Conservation (phyloP, 1,140 invertebrate species). For the Panagrolaimus sp. region DNA sequence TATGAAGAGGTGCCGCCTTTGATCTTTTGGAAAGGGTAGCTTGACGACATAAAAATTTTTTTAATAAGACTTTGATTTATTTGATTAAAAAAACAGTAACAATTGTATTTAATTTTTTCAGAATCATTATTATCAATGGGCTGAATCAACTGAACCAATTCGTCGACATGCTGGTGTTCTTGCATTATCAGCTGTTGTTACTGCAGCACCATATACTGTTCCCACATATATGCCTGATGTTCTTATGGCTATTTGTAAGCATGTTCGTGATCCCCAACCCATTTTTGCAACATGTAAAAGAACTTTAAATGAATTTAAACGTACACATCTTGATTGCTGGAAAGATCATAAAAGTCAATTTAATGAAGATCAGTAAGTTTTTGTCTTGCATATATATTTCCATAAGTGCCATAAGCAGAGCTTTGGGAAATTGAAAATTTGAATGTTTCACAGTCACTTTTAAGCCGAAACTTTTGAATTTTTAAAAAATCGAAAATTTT, state of each 20-base stretch:
- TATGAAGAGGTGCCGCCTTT: too few species aligned
- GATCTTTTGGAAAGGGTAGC: too few species aligned
- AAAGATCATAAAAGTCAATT: constrained; percentile 77
- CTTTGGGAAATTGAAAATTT: too few species aligned
- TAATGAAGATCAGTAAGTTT: constrained; percentile 72
- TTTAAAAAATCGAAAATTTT: too few species aligned
- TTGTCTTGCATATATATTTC: too few species aligned
- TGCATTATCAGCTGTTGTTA: constrained; percentile 69
- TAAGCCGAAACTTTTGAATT: too few species aligned
- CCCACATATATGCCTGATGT: constrained; percentile 76
- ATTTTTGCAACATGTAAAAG: constrained; percentile 82
- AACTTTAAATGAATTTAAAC: constrained; percentile 78
- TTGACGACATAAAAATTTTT: too few species aligned
- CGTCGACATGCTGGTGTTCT: constrained; percentile 73
- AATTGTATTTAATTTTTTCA: constrained; percentile 56
- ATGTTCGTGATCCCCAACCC: constrained; percentile 74
- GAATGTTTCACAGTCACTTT: too few species aligned
- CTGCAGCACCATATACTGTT: constrained; percentile 80
- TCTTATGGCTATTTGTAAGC: constrained; percentile 71
- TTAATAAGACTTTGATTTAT: too few species aligned
- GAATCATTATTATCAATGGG: constrained; percentile 52
- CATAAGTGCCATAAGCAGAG: too few species aligned
- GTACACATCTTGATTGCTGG: constrained; percentile 88
- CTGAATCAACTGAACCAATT: constrained; percentile 58
- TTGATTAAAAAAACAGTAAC: constrained; percentile 41